A percentile compares a stretch with the other conserved stretches of the same genome.
Conservation (phyloP, 2,797 vertebrate species). For the Phoebastria nigripes region DNA sequence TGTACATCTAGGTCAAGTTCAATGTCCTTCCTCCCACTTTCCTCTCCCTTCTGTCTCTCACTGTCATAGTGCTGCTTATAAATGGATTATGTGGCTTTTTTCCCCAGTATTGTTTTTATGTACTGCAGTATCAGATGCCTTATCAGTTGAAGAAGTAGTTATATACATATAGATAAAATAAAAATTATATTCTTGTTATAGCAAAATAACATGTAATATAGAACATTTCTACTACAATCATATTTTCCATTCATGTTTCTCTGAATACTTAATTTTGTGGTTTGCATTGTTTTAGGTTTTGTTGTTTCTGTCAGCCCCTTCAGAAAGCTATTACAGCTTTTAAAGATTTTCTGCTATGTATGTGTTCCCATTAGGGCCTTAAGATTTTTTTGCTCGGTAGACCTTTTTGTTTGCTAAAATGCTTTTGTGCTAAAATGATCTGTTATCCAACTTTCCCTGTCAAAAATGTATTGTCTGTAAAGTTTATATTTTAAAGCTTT, state of each 20-base stretch:
- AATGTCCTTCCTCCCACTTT: neutral
- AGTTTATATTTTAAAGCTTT: neutral
- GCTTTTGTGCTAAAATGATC: neutral
- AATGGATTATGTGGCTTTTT: neutral
- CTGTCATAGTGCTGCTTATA: neutral
- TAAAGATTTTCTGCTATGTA: neutral
- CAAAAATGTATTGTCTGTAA: neutral
- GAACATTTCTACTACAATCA: neutral
- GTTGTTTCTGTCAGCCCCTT: neutral
- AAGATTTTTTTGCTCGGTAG: neutral
- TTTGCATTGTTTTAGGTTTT: neutral
- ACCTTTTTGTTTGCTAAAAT: neutral
- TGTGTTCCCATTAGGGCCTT: fast-evolving
- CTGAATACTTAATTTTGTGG: neutral
- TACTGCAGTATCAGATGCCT: neutral
- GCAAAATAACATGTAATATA: neutral
- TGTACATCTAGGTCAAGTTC: neutral
- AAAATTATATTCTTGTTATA: neutral
- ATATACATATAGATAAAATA: neutral
- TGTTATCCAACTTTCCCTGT: neutral
- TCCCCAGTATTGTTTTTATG: neutral
- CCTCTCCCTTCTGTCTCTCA: neutral
- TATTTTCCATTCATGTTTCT: neutral
- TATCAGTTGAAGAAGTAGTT: neutral
- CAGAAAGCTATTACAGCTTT: neutral